Evolutionary conservation across 2,888 invertebrate species (phyloP), one percentile per base, ranked within the genome.

Genomic region (Drosophila ezoana): DNA sequence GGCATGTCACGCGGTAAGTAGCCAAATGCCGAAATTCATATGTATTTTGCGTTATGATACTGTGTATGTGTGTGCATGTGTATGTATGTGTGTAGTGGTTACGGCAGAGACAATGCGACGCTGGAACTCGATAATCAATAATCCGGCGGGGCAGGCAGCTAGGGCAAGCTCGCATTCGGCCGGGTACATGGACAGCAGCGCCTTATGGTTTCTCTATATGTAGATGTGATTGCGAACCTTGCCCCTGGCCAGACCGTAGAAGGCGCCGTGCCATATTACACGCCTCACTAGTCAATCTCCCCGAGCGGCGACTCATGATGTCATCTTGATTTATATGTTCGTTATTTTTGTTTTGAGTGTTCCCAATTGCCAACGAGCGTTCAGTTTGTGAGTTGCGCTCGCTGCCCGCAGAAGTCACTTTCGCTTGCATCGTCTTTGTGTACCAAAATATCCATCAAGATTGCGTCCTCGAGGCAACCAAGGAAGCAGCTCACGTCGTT

Each of bases 1-100:
- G 96, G 95, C 81, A 92, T 97, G 77, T 94, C 94, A 49, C 93
- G 94, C 92, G 96, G 98, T 96, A 92, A 83, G 89, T 79, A 40
- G 1, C 9, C 28, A 41, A 48, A 45, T 45, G n/a, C 6, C 37
- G 23, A 45, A 28, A 10, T 11, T 1, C 6, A 38, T 2, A 3
- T 35, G 18, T 4, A 6, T n/a, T n/a, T 23, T 10, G 11, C 28
- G 10, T 1, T n/a, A 4, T 37, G 28, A 35, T 56, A 20, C 41
- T 57, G 18, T 57, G 57, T 33, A 18, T 38, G 48, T 51, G 18
- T 37, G 33, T 23, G 38, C 40, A 10, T 53, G 44, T 45, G 32
- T 57, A 45, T 77, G 78, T 41, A 56, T 79, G 16, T 40, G 41
- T 33, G 41, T 16, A 20, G 81, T 87, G 48, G 66, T 87, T 23